Percentiles rank a stretch among this genome's conserved stretches.
These are phyloP conservation scores for Polypedilum vanderplanki DNA, from an alignment of 1,140 invertebrate genomes.

Conservation along the genomic window DNA sequence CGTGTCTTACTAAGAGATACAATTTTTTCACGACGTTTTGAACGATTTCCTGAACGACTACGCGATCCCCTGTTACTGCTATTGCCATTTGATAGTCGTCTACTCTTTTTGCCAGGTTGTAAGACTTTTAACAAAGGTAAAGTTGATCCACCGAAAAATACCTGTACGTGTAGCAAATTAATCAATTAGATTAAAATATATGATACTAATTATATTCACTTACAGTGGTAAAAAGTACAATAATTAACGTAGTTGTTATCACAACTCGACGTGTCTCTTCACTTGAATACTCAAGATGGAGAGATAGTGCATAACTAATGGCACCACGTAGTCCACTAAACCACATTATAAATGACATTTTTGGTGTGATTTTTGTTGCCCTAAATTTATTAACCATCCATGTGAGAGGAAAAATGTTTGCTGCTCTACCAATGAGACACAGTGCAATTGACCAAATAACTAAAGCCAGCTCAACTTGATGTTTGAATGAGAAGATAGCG, in stretches of 20 bases:
- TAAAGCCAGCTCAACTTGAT: slow-evolving; percentile 69
- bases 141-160: slow-evolving; percentile 92
- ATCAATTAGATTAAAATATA: neutral
- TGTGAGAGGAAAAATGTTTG: slow-evolving; percentile 95
- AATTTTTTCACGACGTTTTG: slow-evolving; percentile 68
- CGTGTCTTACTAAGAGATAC: slow-evolving; percentile 93
- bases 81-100: slow-evolving; percentile 35
- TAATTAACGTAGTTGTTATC: slow-evolving; percentile 94
- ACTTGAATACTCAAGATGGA: slow-evolving; percentile 86
- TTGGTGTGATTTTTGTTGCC: slow-evolving; percentile 94
- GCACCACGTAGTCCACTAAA: slow-evolving; percentile 94
- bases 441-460: slow-evolving; percentile 91
- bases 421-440: slow-evolving; percentile 85
- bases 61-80: slow-evolving; percentile 31
- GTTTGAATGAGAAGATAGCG: slow-evolving; percentile 94
- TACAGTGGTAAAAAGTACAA: slow-evolving; percentile 87
- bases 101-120: slow-evolving; percentile 50
- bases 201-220: neutral
- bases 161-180: neutral
- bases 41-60: slow-evolving; percentile 38
- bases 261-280: slow-evolving; percentile 91
- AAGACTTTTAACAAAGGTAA: slow-evolving; percentile 91
- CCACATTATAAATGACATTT: slow-evolving; percentile 99
- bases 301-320: slow-evolving; percentile 93
- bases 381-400: slow-evolving; percentile 91